Evolutionary conservation across 2,888 invertebrate genomes (phyloP), one percentile per base, ranked within the genome.

Genomic region (Diaprepes abbreviatus): DNA sequence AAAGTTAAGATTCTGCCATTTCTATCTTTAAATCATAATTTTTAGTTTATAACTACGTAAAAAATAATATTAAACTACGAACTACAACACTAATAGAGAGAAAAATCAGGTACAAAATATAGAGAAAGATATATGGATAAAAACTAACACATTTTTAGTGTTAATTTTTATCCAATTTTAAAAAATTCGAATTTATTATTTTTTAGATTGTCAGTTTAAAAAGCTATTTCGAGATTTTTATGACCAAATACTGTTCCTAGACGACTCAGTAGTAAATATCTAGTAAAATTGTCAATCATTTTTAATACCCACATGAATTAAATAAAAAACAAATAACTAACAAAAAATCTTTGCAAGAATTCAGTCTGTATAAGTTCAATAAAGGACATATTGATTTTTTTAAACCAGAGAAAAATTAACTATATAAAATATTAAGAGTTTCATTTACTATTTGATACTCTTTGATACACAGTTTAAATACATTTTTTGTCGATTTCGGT

Each of bases 71-170:
- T 33, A 52, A 36, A 38, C 31, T 54, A 64, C 9, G 6, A 57
- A 57, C 57, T 57, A 55, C 33, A 65, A 33, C 17, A 21, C 63
- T 43, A 38, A 31, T 33, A 65, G 65, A 45, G 45, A 65, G 57
- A 57, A 33, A 54, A 57, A 66, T 66, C 66, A 66, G 66, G 66
- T 66, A 66, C 66, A 38, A 66, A 33, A 50, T 62, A 62, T 43
- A 62, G 50, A 36, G 10, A 60, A 35, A 19, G 10, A 6, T 35
- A 12, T 12, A 6, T 24, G 1, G 19, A 35, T 19, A 35, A 35
- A n/a, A 35, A 35, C n/a, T 19, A 17, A 19, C n/a, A 12, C 6
- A 19, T 2, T n/a, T 6, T 35, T 35, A 50, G 17, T n/a, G 21
- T 16, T n/a, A n/a, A 24, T 21, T 21, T 7, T n/a, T 16, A 14